phyloP scores from a whole-genome alignment of 2,888 invertebrate species.

The Endomychus coccineus region DNA sequence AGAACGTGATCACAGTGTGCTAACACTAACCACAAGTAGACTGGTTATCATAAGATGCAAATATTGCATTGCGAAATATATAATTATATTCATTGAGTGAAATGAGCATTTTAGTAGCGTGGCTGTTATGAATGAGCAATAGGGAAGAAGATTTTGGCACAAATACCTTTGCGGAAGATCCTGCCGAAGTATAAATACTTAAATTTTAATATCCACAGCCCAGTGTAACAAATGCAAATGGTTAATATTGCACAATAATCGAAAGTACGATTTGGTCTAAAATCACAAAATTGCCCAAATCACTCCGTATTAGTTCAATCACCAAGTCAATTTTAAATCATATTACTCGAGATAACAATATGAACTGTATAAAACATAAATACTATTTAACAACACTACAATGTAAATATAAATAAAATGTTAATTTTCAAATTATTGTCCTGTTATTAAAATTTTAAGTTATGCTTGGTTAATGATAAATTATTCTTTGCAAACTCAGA shows the following conservation, averaged over 20 bases:
- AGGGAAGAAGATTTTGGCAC: slow-evolving; percentile 21
- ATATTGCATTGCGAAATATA: too few relatives aligned
- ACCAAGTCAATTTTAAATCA: too few relatives aligned
- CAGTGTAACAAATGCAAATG: slow-evolving; percentile 32
- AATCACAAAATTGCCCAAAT: slow-evolving; percentile 34
- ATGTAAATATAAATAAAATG: slow-evolving; percentile 8
- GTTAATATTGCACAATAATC: slow-evolving; percentile 15
- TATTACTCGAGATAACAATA: slow-evolving; percentile 9
- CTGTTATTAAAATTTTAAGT: not conserved
- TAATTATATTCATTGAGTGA: slow-evolving; percentile 33
- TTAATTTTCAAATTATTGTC: slow-evolving; percentile 14
- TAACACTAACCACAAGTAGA: too few relatives aligned
- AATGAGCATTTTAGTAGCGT: slow-evolving; percentile 33
- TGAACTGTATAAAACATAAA: slow-evolving; percentile 8
- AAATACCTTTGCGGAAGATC: too few relatives aligned
- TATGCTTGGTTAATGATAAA: slow-evolving; percentile 2
- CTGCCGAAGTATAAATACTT: slow-evolving; percentile 27
- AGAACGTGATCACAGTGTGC: too few relatives aligned
- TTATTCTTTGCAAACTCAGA: not conserved
- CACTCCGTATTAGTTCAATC: slow-evolving; percentile 25
- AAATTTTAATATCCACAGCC: slow-evolving; percentile 34
- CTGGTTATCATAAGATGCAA: too few relatives aligned
- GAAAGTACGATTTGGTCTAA: slow-evolving; percentile 4
- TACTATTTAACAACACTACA: slow-evolving; percentile 15
- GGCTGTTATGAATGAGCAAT: slow-evolving; percentile 16